Base-by-base conservation (phyloP, 35 echinoderm and acorn worm genomes). In the Ophiothrix spiculata region DNA sequence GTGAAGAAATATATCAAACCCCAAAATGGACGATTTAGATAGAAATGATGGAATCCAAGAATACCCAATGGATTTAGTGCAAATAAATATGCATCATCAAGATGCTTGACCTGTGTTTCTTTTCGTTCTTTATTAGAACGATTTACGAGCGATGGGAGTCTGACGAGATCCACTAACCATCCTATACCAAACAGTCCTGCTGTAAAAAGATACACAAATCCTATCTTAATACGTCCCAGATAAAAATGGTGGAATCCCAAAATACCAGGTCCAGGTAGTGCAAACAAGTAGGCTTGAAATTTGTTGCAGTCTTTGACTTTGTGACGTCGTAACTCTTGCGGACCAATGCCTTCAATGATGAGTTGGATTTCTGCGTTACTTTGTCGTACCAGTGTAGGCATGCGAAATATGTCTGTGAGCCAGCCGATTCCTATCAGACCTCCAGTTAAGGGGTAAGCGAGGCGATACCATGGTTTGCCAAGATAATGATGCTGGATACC, bases 31-130 rank as follows among this genome's bases (percentile, higher is more conserved):
- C 90, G 40, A 32, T 77, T 73, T 2, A 92, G 90, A 28, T 92
- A 92, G 33, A 87, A 83, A 33, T 87, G 84, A 77, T 92, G 90
- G 33, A 92, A 80, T 16, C 90, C 90, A 21, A 92, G 21, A 32
- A 87, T 82, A 25, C 90, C 90, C 8, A 92, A 63, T 38, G 90
- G 90, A n/a, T n/a, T n/a, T 37, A 92, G 54, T 75, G 75, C 76
- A 64, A 87, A 81, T 28, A 92, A 21, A 37, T 92, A 92, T 0
- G 90, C 90, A 77, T 92, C 90, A 56, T 86, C 84, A 23, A 91
- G 60, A 56, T 84, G 79, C 33, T 38, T 49, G 2, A n/a, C 46
- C 37, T 83, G 31, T 23, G 56, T 17, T 34, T 49, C 37, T 78
- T 80, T 41, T 25, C 79, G 37, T n/a, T 76, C 56, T 40, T 73